phyloP scores from a whole-genome alignment of 2,113 vertebrate species.

The Arenaria interpres region DNA sequence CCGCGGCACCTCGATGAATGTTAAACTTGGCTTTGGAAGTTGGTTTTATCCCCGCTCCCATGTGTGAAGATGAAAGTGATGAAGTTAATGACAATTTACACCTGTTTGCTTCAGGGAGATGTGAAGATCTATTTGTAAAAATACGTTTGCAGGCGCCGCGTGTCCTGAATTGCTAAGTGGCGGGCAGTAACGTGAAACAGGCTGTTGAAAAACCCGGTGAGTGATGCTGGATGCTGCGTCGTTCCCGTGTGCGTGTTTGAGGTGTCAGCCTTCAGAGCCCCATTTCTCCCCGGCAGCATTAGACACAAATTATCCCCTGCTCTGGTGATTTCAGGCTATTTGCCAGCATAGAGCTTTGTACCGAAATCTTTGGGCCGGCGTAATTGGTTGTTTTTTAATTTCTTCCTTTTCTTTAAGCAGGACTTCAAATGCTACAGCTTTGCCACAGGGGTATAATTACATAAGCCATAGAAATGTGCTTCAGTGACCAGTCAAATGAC shows the following conservation, averaged over 20 bases:
- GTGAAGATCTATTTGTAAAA: not conserved
- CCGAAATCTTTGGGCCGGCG: not conserved
- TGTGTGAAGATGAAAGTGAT: not conserved
- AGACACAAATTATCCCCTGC: not conserved
- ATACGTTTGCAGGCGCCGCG: fast-evolving
- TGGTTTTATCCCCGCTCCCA: not conserved
- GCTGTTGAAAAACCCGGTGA: not conserved
- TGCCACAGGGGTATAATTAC: constrained; percentile 9
- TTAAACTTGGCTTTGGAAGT: not conserved
- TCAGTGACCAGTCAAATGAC: constrained; percentile 32
- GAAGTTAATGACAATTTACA: not conserved
- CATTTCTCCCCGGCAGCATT: not conserved
- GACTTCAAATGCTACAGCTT: not conserved
- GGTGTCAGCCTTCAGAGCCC: not conserved
- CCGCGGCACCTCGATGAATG: not conserved
- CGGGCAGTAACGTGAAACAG: not conserved
- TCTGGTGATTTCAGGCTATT: not conserved
- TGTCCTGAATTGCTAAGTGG: not conserved
- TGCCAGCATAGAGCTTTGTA: not conserved
- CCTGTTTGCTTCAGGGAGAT: not conserved
- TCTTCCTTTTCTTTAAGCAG: not conserved
- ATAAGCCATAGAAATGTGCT: not conserved
- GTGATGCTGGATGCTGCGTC: not conserved
- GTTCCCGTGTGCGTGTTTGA: not conserved
- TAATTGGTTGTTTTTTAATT: not conserved